A percentile compares a stretch with the other conserved stretches of the same genome.
These are phyloP conservation scores for Hozukius guyotensis DNA, from an alignment of 2,797 vertebrate genomes.

Conservation along the genomic window DNA sequence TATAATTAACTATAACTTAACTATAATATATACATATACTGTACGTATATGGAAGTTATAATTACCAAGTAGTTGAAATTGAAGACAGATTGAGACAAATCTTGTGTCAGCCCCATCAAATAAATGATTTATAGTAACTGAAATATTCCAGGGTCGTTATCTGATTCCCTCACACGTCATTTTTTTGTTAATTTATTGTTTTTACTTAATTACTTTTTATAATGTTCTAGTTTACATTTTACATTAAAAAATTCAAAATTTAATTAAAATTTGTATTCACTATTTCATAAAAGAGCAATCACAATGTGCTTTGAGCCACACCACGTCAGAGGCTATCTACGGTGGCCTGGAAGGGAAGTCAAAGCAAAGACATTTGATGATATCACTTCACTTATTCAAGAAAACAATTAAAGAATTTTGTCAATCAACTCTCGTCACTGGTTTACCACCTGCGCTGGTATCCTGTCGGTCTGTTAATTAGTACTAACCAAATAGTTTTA, in stretches of 20 bases:
- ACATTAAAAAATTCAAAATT: too few relatives aligned
- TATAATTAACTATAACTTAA: background rate
- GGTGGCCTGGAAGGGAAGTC: background rate
- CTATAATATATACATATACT: background rate
- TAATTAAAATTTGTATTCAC: too few relatives aligned
- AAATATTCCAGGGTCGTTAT: background rate
- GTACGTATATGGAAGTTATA: background rate
- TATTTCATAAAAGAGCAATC: background rate
- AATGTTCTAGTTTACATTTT: background rate
- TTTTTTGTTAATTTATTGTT: background rate
- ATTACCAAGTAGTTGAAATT: background rate
- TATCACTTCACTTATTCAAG: background rate
- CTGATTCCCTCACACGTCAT: background rate
- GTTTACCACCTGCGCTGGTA: background rate
- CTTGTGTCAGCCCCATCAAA: background rate
- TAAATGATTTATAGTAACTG: background rate
- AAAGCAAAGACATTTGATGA: background rate
- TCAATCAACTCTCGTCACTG: background rate
- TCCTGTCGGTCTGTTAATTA: background rate
- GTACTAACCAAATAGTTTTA: background rate
- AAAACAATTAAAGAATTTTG: background rate
- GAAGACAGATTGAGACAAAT: background rate
- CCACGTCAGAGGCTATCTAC: background rate
- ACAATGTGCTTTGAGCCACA: constrained; percentile 9
- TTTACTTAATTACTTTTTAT: background rate